A percentile compares a stretch with the other conserved stretches of the same genome.
Evolutionary conservation across 2,113 vertebrate species (phyloP).

Genomic region (Cochlearius cochlearius): DNA sequence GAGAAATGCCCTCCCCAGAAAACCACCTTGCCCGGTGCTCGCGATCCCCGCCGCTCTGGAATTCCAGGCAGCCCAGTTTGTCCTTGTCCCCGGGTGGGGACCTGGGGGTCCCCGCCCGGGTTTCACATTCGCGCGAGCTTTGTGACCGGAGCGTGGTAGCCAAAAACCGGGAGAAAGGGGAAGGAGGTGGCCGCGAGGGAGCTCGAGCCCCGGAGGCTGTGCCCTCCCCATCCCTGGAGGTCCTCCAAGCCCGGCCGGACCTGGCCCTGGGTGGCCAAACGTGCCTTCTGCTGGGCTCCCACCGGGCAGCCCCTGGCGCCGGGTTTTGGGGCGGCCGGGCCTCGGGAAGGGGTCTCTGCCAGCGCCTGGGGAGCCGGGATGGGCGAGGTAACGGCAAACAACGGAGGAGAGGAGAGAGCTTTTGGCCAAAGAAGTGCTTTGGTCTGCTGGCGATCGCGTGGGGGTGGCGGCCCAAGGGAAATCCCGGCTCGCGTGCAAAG

Average conservation of each 20-base stretch:
- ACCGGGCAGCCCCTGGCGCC: too few relatives aligned
- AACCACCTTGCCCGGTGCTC: not conserved
- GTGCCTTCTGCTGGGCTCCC: not conserved
- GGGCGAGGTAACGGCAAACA: too few relatives aligned
- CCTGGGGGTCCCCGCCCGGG: not conserved
- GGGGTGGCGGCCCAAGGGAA: too few relatives aligned
- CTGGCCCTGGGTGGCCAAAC: fast-evolving
- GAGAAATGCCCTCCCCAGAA: not conserved
- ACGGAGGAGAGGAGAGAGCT: too few relatives aligned
- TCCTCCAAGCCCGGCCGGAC: not conserved
- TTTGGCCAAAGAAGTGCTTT: too few relatives aligned
- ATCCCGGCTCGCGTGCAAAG: too few relatives aligned
- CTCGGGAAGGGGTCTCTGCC: too few relatives aligned
- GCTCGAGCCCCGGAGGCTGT: not conserved
- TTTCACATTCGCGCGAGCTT: not conserved
- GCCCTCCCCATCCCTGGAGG: not conserved
- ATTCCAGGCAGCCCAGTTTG: not conserved
- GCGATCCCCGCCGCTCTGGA: not conserved
- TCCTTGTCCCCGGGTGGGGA: not conserved
- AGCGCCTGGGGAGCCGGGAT: too few relatives aligned
- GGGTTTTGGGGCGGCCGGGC: too few relatives aligned
- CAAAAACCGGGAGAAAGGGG: not conserved
- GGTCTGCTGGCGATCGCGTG: too few relatives aligned
- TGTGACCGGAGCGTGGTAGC: fast-evolving
- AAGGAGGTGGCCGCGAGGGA: not conserved